phyloP scores from a whole-genome alignment of 2,113 vertebrate genomes.

The Menidia beryllina region DNA sequence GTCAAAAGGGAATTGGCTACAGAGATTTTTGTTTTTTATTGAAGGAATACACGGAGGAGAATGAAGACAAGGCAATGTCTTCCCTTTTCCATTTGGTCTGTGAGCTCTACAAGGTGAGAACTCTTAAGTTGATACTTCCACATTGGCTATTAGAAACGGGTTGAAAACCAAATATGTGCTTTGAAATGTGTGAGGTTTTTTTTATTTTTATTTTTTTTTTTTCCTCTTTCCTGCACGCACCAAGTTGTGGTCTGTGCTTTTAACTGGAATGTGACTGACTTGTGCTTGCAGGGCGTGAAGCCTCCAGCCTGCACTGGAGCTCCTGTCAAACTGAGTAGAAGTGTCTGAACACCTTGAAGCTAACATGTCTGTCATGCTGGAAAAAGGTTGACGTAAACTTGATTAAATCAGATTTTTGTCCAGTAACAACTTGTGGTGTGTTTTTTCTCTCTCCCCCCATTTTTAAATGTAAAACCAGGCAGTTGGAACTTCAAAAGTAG shows the following conservation, averaged over 20 bases:
- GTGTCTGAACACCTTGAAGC: conserved; percentile 44
- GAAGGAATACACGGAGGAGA: conserved; percentile 69
- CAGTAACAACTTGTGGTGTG: no score
- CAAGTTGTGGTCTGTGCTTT: no score
- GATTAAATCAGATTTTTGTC: neutral
- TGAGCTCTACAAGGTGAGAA: conserved; percentile 82
- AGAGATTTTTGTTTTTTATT: no score
- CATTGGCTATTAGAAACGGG: no score
- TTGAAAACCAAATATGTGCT: neutral
- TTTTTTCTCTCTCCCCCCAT: no score
- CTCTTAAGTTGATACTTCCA: no score
- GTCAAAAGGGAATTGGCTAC: no score
- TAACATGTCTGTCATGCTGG: neutral
- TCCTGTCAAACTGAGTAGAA: conserved; percentile 58
- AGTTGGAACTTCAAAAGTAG: neutral
- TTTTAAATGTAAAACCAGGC: neutral
- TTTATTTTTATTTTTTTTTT: no score
- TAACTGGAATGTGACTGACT: no score
- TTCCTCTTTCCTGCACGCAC: no score
- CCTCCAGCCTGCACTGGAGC: conserved; percentile 74
- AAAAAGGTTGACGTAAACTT: conserved; percentile 2
- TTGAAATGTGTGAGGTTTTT: neutral
- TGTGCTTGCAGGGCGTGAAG: conserved; percentile 69
- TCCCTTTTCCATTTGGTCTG: conserved; percentile 85
- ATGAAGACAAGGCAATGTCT: conserved; percentile 64